phyloP scores from a whole-genome alignment of 2,113 vertebrate genomes.

The Sinocyclocheilus rhinocerous region DNA sequence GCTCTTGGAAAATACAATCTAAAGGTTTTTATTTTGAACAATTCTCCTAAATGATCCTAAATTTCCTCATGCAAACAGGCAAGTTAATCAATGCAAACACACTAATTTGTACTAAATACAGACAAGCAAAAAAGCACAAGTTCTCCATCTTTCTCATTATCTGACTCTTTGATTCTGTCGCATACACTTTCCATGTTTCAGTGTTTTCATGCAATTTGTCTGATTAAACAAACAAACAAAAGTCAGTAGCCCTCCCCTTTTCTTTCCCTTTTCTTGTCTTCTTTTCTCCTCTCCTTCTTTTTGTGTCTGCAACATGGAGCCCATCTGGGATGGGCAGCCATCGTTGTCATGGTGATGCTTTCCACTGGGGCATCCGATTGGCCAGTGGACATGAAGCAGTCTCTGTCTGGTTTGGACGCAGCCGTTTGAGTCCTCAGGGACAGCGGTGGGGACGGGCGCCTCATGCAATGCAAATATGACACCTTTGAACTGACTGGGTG shows the following conservation, averaged over 20 bases:
- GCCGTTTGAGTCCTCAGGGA: constrained; percentile 53
- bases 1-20: too few species aligned
- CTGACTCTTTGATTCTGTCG: neutral
- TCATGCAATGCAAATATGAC: constrained; percentile 60
- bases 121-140: neutral
- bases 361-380: constrained; percentile 53
- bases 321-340: constrained; percentile 61
- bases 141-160: neutral
- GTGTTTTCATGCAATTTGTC: constrained; percentile 14
- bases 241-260: constrained; percentile 1
- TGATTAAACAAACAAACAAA: constrained; percentile 22
- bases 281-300: constrained; percentile 42
- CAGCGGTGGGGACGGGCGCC: constrained; percentile 31
- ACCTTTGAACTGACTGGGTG: constrained; percentile 51
- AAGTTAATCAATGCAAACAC: neutral
- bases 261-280: neutral
- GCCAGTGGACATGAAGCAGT: constrained; percentile 41
- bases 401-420: constrained; percentile 49
- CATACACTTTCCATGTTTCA: neutral
- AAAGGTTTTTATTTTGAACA: too few species aligned
- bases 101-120: too few species aligned
- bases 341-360: constrained; percentile 54
- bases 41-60: too few species aligned
- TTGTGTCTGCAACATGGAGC: constrained; percentile 61
- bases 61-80: neutral